Conservation (phyloP, 2,797 vertebrate genomes). For the Tokudaia tokunoshimensis region DNA sequence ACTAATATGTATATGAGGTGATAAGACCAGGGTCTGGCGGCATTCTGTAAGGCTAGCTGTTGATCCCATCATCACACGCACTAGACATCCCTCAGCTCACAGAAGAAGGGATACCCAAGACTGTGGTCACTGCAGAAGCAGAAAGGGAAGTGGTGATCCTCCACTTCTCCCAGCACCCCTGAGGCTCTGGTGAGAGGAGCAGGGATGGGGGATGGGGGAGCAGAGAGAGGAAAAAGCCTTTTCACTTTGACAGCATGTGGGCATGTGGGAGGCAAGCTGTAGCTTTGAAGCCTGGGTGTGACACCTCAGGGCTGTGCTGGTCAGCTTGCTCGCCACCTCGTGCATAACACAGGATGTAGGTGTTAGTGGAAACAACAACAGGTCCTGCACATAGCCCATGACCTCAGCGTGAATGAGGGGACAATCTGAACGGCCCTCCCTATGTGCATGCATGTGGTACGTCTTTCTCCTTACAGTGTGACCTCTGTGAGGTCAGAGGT, state of each 20-base stretch:
- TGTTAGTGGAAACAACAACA: neutral
- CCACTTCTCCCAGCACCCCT: neutral
- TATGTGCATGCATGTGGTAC: rapidly evolving
- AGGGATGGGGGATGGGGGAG: neutral
- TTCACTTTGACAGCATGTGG: neutral
- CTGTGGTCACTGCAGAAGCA: neutral
- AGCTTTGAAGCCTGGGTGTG: neutral
- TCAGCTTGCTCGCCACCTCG: neutral
- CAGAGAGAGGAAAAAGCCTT: neutral
- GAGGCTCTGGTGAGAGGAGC: neutral
- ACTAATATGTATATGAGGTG: neutral
- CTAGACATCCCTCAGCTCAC: neutral
- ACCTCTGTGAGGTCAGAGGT: neutral
- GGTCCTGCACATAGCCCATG: neutral
- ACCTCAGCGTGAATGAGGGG: neutral
- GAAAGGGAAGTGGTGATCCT: neutral
- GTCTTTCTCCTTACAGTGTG: neutral
- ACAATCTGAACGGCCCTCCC: neutral
- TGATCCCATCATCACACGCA: no score
- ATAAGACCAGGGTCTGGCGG: neutral
- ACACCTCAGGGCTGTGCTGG: neutral
- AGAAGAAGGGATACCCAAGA: neutral
- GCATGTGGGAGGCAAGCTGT: neutral
- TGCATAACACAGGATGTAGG: slow-evolving; percentile 64
- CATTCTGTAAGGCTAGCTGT: neutral